Evolutionary conservation across 2,113 vertebrate genomes (phyloP), one percentile per base, ranked within the genome.

Genomic region (Dasyurus viverrinus): DNA sequence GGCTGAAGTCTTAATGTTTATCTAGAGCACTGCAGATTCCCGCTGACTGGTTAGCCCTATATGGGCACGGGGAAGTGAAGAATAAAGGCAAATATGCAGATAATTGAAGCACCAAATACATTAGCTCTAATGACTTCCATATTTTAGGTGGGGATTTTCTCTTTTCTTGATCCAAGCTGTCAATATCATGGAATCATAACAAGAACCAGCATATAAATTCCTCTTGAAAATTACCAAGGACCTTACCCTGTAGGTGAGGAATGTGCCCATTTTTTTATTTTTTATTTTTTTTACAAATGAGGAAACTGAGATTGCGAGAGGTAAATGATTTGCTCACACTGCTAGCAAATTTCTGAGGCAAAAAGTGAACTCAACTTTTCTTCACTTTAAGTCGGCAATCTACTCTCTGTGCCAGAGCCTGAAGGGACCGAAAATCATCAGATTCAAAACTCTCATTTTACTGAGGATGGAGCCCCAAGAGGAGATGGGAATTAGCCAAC

Each of bases 1-100:
- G 93, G 94, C 90, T 94, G 97, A 96, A 90, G 91, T 91, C 94
- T 92, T 91, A 42, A 1, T 26, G 89, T 92, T 93, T 89, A 94
- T 90, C 54, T 53, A 0, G 42, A 90, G 95, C 53, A 42, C 1
- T 2, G 48, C 52, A 47, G 76, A 91, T 91, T 91, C 16, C 26
- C 2, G 92, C 91, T 48, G 92, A 30, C 94, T 89, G 22, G 55
- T 90, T 53, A 36, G 57, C 68, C 42, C 84, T 54, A 52, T 68
- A 46, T 89, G 91, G 92, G 30, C 11, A 30, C 0, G 9, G 42
- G 57, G 0, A 54, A 25, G 52, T 47, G 47, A 47, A 19, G 4
- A 19, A 26, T 55, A 30, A 36, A 84, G 50, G n/a, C 36, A 0
- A 24, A 90, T 24, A 42, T 5, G 57, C 25, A 30, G 54, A n/a